Conservation (phyloP, 2,888 invertebrate genomes). For the Campoplex nolae region DNA sequence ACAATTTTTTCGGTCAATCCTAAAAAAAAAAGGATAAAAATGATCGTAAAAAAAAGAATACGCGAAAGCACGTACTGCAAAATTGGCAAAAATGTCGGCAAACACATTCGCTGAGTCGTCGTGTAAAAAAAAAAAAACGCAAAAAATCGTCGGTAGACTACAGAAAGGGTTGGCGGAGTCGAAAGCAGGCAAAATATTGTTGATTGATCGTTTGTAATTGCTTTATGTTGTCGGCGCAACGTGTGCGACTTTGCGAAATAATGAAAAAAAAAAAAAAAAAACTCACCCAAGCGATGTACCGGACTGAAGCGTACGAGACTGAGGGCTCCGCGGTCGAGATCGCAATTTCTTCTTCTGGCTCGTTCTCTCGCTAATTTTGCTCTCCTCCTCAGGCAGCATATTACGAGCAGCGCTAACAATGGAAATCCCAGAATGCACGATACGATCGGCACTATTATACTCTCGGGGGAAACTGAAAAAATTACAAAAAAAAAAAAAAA, state of each 20-base stretch:
- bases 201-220: slow-evolving; percentile 47
- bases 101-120: not conserved
- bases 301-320: slow-evolving; percentile 92
- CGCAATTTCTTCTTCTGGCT: slow-evolving; percentile 92
- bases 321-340: slow-evolving; percentile 93
- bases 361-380: slow-evolving; percentile 94
- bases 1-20: not conserved
- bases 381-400: slow-evolving; percentile 93
- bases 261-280: not conserved
- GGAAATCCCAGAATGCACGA: slow-evolving; percentile 96
- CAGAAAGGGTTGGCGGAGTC: not conserved
- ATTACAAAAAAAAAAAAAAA: slow-evolving; percentile 12
- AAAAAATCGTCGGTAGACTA: not conserved
- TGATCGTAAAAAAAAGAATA: not conserved
- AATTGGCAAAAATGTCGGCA: not conserved
- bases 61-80: not conserved
- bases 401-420: slow-evolving; percentile 92
- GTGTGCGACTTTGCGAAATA: not conserved
- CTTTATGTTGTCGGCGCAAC: slow-evolving; percentile 1
- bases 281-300: slow-evolving; percentile 89
- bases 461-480: slow-evolving; percentile 92
- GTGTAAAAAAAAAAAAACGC: not conserved
- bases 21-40: not conserved
- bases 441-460: slow-evolving; percentile 94
- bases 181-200: not conserved